phyloP scores from a whole-genome alignment of 2,888 invertebrate species.

The Chrysolina haemoptera region DNA sequence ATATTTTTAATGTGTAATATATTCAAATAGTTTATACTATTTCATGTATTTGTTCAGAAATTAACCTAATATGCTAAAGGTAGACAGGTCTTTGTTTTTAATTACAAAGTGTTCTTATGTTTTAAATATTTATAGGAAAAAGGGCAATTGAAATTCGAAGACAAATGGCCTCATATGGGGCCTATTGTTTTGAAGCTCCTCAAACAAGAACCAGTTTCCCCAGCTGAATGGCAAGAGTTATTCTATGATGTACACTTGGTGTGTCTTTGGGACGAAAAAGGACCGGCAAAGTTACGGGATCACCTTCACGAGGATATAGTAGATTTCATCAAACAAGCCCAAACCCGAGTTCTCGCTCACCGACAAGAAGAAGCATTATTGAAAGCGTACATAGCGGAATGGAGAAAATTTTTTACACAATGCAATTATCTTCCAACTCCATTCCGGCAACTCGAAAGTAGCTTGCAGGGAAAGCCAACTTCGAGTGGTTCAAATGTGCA shows the following conservation, averaged over 20 bases:
- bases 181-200: constrained; percentile 94
- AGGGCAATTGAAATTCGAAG: constrained; percentile 90
- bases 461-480: constrained; percentile 80
- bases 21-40: constrained; percentile 9
- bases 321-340: constrained; percentile 94
- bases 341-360: constrained; percentile 89
- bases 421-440: constrained; percentile 97
- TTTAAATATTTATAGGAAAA: constrained; percentile 74
- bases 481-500: constrained; percentile 60
- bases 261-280: constrained; percentile 97
- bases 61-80: constrained; percentile 61
- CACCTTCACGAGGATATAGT: constrained; percentile 93
- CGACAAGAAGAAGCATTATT: constrained; percentile 95
- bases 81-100: constrained; percentile 44
- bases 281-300: constrained; percentile 89
- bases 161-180: constrained; percentile 97
- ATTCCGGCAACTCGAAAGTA: constrained; percentile 91
- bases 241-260: constrained; percentile 97
- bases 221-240: constrained; percentile 97
- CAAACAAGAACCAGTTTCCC: constrained; percentile 93
- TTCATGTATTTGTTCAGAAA: constrained; percentile 24
- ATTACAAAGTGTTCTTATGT: constrained; percentile 16
- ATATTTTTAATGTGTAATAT: constrained; percentile 12
- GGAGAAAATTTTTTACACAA: constrained; percentile 98
- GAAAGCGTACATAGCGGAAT: constrained; percentile 97